Evolutionary conservation across 2,113 vertebrate genomes (phyloP).

Genomic region (Alligator mississippiensis): DNA sequence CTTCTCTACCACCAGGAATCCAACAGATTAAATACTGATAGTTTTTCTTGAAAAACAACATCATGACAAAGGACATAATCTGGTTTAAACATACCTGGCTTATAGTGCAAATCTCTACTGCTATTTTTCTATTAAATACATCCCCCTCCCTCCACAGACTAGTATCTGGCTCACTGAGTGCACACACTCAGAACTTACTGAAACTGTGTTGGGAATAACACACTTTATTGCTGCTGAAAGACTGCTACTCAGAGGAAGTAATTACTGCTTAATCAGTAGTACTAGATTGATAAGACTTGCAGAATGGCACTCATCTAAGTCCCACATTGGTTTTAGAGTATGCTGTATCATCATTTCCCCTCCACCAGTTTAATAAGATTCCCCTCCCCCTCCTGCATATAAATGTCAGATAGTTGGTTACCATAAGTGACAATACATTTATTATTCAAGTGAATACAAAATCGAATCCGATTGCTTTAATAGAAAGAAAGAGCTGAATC

Average conservation of each 20-base stretch:
- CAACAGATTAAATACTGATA: not conserved
- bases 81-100: not conserved
- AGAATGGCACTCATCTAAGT: slow-evolving; percentile 5
- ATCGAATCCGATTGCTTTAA: not conserved
- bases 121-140: not conserved
- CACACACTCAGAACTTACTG: not conserved
- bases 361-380: not conserved
- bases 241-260: not conserved
- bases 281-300: not conserved
- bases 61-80: not conserved
- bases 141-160: not conserved
- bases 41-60: not conserved
- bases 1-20: not conserved
- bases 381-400: not conserved
- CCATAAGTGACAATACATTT: not conserved
- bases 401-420: not conserved
- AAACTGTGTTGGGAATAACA: not conserved
- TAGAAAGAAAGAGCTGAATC: not conserved
- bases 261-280: slow-evolving; percentile 27
- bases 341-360: not conserved
- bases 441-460: slow-evolving; percentile 4
- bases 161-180: not conserved
- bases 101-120: accelerated
- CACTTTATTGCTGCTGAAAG: not conserved
- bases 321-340: slow-evolving; percentile 26